phyloP scores from a whole-genome alignment of 2,113 vertebrate species.

The Athene cunicularia region DNA sequence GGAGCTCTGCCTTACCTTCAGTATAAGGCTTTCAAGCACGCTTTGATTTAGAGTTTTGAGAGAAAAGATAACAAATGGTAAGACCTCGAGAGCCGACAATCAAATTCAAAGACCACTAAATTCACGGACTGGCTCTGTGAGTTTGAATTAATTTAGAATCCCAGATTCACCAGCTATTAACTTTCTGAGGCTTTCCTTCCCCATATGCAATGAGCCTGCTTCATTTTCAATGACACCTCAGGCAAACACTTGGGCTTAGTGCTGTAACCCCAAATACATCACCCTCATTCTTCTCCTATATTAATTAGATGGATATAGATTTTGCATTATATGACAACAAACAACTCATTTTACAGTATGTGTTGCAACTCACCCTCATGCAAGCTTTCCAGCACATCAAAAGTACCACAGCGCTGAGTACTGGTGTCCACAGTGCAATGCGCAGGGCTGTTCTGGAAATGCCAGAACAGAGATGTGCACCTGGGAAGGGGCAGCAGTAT shows the following conservation, averaged over 20 bases:
- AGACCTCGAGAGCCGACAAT: background rate
- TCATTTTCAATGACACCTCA: background rate
- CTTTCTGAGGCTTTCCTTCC: background rate
- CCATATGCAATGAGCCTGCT: background rate
- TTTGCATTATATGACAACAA: background rate
- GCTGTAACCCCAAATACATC: background rate
- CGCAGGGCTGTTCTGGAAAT: background rate
- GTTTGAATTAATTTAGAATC: background rate
- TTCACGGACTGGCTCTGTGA: background rate
- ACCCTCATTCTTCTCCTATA: background rate
- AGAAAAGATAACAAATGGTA: background rate
- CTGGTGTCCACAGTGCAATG: background rate
- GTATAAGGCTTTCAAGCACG: background rate
- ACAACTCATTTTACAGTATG: background rate
- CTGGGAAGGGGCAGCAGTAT: too few relatives aligned
- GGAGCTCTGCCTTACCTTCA: background rate
- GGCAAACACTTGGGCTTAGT: background rate
- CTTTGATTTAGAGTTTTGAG: background rate
- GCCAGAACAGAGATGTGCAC: background rate
- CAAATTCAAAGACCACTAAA: background rate
- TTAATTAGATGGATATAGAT: background rate
- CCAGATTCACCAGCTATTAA: background rate
- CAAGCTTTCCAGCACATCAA: background rate
- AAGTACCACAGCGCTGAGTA: background rate
- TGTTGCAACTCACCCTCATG: background rate